Percentiles rank a stretch among this genome's conserved stretches.
phyloP scores from a whole-genome alignment of 2,888 invertebrate genomes.

The Acrocera orbiculus region DNA sequence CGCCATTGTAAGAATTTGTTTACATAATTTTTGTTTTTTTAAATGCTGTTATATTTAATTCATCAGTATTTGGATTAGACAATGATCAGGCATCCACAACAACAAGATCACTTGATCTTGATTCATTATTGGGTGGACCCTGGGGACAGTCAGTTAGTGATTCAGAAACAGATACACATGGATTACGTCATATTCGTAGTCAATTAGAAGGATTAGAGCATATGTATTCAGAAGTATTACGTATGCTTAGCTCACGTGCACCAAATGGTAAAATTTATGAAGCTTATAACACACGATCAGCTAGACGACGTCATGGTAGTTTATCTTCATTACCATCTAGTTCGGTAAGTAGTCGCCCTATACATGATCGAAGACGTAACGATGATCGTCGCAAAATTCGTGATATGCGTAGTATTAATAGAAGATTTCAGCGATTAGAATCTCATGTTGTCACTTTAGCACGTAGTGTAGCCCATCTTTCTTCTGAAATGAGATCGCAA shows the following conservation, averaged over 20 bases:
- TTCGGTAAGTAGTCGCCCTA: conserved; percentile 62
- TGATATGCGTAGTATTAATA: conserved; percentile 62
- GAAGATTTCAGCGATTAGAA: conserved; percentile 73
- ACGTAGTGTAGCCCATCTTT: conserved; percentile 75
- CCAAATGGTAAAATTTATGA: conserved; percentile 9
- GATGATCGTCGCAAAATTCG: conserved; percentile 59
- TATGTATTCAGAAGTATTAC: conserved; percentile 52
- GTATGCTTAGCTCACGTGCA: conserved; percentile 32
- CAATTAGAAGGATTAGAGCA: conserved; percentile 68
- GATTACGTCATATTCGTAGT: conserved; percentile 58
- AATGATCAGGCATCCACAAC: conserved; percentile 65
- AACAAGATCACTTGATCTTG: conserved; percentile 55
- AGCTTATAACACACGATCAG: conserved; percentile 17
- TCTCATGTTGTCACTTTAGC: conserved; percentile 83
- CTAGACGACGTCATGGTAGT: conserved; percentile 53
- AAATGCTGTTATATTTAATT: conserved; percentile 1
- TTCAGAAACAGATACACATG: conserved; percentile 56
- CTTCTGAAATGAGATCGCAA: conserved; percentile 80
- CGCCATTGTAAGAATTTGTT: conserved; percentile 13
- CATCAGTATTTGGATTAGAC: conserved; percentile 50
- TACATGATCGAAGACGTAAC: conserved; percentile 49
- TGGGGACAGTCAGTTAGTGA: conserved; percentile 39
- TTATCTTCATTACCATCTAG: conserved; percentile 70
- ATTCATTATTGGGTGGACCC: conserved; percentile 58
- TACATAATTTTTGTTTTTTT: neutral